Base-by-base conservation (phyloP, 2,113 vertebrate genomes). In the Benitochromis conjunctus region DNA sequence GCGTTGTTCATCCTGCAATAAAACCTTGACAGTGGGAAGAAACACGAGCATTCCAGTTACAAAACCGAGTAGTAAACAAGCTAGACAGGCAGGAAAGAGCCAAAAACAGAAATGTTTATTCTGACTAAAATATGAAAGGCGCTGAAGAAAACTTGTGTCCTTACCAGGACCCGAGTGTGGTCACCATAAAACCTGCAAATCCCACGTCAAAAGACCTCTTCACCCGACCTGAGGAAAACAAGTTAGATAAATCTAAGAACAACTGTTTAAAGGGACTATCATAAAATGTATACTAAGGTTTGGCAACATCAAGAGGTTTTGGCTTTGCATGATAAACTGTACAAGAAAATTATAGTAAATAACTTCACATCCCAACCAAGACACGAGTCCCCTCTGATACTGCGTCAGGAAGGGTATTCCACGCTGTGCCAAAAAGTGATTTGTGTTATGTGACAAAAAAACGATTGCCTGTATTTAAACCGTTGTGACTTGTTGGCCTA, bases 151-250 rank as follows among this genome's bases (percentile, higher is more conserved):
- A 38, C 29, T 0, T 5, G 14, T 2, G 16, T 29, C 3, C 16
- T 6, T 13, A 95, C 95, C 95, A 95, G 80, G 93, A 95, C 2
- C 95, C 92, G 3, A 94, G 89, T 9, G 94, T 95, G 0, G 93
- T 93, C 41, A 95, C 3, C 54, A 94, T 64, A 5, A 95, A 95
- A 2, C 94, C 94, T 3, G 92, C 94, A 46, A 93, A 82, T 1
- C 94, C 94, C 1, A 95, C 88, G 5, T 95, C 91, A 79, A 92
- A 94, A 6, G 95, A 94, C 12, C 93, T 83, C 57, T n/a, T 94
- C 10, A 95, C 94, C 19, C 94, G 93, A 86, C 94, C 94, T 95
- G 92, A 5, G 1, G 31, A 88, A 12, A n/a, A 0, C 5, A 6
- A 0, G 43, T 5, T 16, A 2, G 24, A 31, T 51, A 51, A 48